phyloP scores from a whole-genome alignment of 2,888 invertebrate species.

The Drosophila rubida region DNA sequence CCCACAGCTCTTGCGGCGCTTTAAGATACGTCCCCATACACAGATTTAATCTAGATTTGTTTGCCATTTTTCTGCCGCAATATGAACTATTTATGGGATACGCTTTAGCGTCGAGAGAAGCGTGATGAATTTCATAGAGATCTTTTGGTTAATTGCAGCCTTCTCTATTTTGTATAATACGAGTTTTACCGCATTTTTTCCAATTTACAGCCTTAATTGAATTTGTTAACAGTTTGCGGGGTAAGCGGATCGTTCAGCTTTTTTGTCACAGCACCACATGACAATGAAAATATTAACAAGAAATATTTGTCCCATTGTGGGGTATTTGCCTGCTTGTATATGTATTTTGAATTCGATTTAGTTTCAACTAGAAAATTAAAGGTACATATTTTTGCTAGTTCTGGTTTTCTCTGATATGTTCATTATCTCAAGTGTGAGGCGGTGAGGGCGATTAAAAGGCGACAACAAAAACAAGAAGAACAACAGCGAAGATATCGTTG shows the following conservation, averaged over 20 bases:
- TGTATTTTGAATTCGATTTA: background rate
- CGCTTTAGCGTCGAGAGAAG: too few species aligned
- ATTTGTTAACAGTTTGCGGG: background rate
- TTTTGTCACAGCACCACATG: background rate
- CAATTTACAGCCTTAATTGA: background rate
- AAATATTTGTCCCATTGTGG: background rate
- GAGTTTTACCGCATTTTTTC: background rate
- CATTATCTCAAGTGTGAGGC: constrained; percentile 48
- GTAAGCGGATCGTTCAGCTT: background rate
- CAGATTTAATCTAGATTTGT: background rate
- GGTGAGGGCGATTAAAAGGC: background rate
- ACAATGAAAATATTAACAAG: background rate
- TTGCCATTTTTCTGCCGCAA: background rate
- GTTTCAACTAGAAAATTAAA: constrained; percentile 8
- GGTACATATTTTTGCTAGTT: constrained; percentile 8
- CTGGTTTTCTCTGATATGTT: constrained; percentile 4
- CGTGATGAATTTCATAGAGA: background rate
- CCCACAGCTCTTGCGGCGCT: background rate
- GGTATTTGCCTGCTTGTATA: background rate
- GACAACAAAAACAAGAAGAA: constrained; percentile 2
- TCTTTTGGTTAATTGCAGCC: background rate
- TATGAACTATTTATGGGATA: background rate
- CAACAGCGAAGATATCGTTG: constrained; percentile 18
- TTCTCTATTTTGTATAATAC: too few species aligned
- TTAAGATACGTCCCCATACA: background rate